These are phyloP conservation scores for Nephrocerus scutellatus DNA, from an alignment of 2,888 invertebrate genomes.

Conservation along the genomic window DNA sequence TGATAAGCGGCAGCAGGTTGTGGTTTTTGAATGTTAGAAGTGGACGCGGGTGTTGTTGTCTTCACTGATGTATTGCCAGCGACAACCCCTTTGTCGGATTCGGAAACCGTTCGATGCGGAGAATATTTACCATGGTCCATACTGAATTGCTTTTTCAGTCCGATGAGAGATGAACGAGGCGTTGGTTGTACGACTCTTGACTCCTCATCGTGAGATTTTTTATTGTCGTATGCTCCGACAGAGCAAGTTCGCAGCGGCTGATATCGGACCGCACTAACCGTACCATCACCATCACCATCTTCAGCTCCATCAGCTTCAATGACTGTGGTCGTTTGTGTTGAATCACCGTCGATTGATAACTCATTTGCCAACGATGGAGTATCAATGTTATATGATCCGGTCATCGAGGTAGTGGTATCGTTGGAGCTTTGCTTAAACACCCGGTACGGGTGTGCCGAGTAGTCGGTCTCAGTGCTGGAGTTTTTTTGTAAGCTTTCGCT, in stretches of 20 bases:
- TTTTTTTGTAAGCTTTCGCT: slow-evolving; percentile 47
- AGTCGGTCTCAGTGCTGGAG: slow-evolving; percentile 48
- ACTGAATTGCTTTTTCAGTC: slow-evolving; percentile 48
- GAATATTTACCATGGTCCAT: slow-evolving; percentile 44
- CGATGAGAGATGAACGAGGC: slow-evolving; percentile 32
- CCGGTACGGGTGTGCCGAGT: slow-evolving; percentile 46
- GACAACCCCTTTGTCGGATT: slow-evolving; percentile 26
- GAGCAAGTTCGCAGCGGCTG: slow-evolving; percentile 41
- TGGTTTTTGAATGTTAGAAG: slow-evolving; percentile 1
- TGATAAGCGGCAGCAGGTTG: slow-evolving; percentile 24
- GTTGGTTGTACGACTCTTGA: neutral
- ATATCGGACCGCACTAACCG: slow-evolving; percentile 31
- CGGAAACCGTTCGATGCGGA: slow-evolving; percentile 28
- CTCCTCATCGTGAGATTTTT: slow-evolving; percentile 27
- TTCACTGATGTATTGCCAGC: slow-evolving; percentile 3
- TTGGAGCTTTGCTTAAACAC: slow-evolving; percentile 48
- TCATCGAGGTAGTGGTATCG: slow-evolving; percentile 47
- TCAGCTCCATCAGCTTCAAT: slow-evolving; percentile 1
- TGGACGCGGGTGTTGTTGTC: neutral
- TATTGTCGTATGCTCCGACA: slow-evolving; percentile 37
- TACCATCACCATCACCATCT: slow-evolving; percentile 17
- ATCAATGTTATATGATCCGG: slow-evolving; percentile 47
- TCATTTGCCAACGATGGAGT: slow-evolving; percentile 45
- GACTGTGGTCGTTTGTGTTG: slow-evolving; percentile 26
- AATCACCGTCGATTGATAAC: slow-evolving; percentile 42